Conservation (phyloP, 2,113 vertebrate species). For the Haemorhous mexicanus region DNA sequence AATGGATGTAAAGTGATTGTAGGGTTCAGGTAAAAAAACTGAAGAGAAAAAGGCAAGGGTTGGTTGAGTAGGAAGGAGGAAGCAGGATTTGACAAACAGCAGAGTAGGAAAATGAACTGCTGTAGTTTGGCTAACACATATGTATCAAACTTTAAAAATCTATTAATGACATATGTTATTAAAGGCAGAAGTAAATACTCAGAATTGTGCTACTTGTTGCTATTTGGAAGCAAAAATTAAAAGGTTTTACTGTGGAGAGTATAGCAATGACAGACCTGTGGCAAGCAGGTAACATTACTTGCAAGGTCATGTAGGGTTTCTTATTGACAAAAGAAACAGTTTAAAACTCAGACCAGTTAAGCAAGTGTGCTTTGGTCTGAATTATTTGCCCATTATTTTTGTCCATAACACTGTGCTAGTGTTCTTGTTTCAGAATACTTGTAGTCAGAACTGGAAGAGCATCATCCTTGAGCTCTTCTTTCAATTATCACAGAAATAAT, state of each 20-base stretch:
- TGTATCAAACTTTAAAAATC: background rate
- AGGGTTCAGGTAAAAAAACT: background rate
- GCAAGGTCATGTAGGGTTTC: background rate
- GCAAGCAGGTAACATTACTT: background rate
- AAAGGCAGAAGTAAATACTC: background rate
- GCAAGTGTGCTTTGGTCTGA: background rate
- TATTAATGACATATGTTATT: background rate
- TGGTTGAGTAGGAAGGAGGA: background rate
- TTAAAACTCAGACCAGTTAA: background rate
- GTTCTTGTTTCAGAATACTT: background rate
- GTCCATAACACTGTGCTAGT: fast-evolving
- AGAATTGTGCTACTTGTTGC: background rate
- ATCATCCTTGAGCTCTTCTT: background rate
- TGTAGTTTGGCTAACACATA: background rate
- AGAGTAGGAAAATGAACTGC: background rate
- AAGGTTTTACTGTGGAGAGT: background rate
- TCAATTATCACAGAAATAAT: background rate
- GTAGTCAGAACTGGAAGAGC: background rate
- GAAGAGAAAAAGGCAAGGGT: background rate
- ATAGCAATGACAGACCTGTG: background rate
- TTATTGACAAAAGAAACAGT: background rate
- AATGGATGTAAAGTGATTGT: background rate
- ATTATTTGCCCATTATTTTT: background rate
- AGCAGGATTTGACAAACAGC: background rate
- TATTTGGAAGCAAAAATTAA: background rate